Base-by-base conservation (phyloP, 1,140 invertebrate species). In the Lepidurus arcticus region DNA sequence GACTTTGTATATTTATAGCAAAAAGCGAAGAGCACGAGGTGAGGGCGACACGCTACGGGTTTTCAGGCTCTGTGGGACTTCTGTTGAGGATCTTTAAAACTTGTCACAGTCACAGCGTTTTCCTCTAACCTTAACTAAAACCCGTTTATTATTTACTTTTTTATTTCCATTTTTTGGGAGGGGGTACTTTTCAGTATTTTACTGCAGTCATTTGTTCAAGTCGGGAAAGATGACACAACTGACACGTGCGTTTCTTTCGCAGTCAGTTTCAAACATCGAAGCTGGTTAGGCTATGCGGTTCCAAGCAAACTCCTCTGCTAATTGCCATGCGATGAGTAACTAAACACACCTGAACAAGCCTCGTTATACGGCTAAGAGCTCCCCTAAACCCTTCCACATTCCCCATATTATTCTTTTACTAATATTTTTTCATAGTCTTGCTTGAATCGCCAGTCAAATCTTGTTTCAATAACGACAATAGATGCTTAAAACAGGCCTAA, bases 1-100 rank as follows among this genome's bases (percentile, higher is more conserved):
- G 13, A 65, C 53, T 65, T 65, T 65, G 53, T 65, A 65, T 65
- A 65, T 65, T 65, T 65, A 65, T 65, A 65, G 53, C 53, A 65
- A 65, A 65, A 65, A 65, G 53, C 53, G 53, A 65, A 65, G 21
- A 65, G 53, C 34, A 34, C 34, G 34, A 34, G 53, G 16, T 13
- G 53, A 65, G 53, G 53, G 53, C 53, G 53, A 65, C 16, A 65
- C 16, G 53, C 21, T 7, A 65, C 16, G 53, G 16, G 13, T 65
- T 65, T 65, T 3, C 21, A 9, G 21, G 21, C 53, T 65, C 53
- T 13, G 53, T 65, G 53, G 53, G 53, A 65, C 21, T 65, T 65
- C 13, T 4, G 53, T 4, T 21, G 53, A 13, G 53, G 21, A 21
- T n/a, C 53, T 65, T 13, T 65, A 65, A 65, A 65, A 65, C 53